Evolutionary conservation across 2,888 invertebrate species (phyloP).

Genomic region (Mimumesa dahlbomi): DNA sequence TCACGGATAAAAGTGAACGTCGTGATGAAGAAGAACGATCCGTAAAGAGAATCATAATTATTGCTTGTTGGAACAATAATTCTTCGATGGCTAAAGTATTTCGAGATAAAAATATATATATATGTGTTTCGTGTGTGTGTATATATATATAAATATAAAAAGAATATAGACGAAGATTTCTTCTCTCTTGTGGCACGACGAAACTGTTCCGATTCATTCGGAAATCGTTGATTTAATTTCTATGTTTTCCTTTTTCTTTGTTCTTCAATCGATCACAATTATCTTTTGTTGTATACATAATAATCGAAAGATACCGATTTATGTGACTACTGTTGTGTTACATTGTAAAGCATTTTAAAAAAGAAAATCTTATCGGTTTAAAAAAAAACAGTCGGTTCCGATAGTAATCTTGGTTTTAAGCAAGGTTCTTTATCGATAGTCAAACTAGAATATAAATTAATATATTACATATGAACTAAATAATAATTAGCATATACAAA

Average conservation of each 20-base stretch:
- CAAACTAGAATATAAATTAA: slow-evolving; percentile 59
- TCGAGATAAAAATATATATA: not conserved
- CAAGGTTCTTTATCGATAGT: slow-evolving; percentile 44
- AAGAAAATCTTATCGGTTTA: slow-evolving; percentile 13
- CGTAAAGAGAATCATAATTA: not conserved
- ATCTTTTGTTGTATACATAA: not conserved
- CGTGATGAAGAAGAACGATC: not conserved
- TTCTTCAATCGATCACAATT: too few relatives aligned
- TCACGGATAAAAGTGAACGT: not conserved
- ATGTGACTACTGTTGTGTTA: slow-evolving; percentile 8
- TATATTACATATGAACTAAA: slow-evolving; percentile 63
- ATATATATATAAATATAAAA: not conserved
- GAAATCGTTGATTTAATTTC: too few relatives aligned
- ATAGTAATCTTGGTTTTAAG: slow-evolving; percentile 68
- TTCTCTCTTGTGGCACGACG: not conserved
- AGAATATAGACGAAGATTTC: not conserved
- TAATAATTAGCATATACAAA: slow-evolving; percentile 67
- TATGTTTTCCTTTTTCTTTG: too few relatives aligned
- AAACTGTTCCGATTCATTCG: not conserved
- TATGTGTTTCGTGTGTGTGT: too few relatives aligned
- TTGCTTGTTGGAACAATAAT: not conserved
- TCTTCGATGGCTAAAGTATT: too few relatives aligned
- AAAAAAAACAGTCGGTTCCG: slow-evolving; percentile 23
- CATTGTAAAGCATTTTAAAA: slow-evolving; percentile 6
- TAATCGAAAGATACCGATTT: slow-evolving; percentile 17